Percentiles rank a stretch among this genome's conserved stretches.
Evolutionary conservation across 2,888 invertebrate species (phyloP).

Genomic region (Callinectes sapidus): DNA sequence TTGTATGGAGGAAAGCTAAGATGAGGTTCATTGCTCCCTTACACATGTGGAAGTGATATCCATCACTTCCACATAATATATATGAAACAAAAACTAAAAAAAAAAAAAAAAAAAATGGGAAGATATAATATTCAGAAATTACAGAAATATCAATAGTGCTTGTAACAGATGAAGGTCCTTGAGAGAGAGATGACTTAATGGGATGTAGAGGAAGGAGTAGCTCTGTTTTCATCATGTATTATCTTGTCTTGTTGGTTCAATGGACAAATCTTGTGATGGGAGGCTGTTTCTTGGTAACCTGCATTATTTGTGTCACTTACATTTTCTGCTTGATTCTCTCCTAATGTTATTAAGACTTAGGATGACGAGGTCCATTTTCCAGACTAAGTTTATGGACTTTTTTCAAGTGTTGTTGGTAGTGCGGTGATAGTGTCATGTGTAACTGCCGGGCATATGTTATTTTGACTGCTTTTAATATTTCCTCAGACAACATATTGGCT

Average conservation of each 20-base stretch:
- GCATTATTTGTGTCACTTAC: neutral
- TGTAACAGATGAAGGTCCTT: neutral
- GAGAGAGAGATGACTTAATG: neutral
- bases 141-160: neutral
- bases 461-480: conserved; percentile 1
- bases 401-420: neutral
- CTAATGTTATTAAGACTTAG: neutral
- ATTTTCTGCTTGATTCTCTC: neutral
- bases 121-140: neutral
- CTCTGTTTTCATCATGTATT: neutral
- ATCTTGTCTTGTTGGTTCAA: neutral
- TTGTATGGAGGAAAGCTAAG: neutral
- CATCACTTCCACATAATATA: too few species aligned
- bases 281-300: neutral
- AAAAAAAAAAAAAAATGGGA: neutral
- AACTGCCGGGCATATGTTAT: neutral
- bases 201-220: neutral
- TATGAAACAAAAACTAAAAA: neutral
- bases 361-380: neutral
- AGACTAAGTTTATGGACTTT: neutral
- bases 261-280: neutral
- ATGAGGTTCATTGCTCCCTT: neutral
- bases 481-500: neutral
- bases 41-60: too few species aligned
- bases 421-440: neutral